Percentiles rank a stretch among this genome's conserved stretches.
These are phyloP conservation scores for Eledone cirrhosa DNA, from an alignment of 2,888 invertebrate species.

Conservation along the genomic window DNA sequence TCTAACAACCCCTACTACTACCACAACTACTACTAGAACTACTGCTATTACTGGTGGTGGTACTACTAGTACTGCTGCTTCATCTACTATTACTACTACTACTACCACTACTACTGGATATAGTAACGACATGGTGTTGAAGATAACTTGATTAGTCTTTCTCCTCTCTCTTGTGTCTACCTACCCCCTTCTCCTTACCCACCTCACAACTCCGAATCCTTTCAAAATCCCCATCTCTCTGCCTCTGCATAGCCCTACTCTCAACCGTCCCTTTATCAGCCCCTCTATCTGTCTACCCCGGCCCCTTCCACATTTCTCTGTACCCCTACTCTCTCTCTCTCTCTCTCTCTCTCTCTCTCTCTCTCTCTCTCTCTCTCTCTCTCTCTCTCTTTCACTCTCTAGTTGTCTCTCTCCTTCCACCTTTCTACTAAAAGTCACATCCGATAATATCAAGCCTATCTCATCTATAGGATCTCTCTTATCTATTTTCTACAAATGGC, in stretches of 20 bases:
- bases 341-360: not conserved
- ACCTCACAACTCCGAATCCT: not conserved
- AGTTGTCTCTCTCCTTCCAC: not conserved
- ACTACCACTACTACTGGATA: too few relatives aligned
- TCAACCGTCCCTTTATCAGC: not conserved
- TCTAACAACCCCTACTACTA: too few relatives aligned
- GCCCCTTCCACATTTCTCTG: not conserved
- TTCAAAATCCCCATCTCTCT: not conserved
- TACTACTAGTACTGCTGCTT: too few relatives aligned
- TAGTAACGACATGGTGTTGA: too few relatives aligned
- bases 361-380: not conserved
- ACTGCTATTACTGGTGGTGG: too few relatives aligned
- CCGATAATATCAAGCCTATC: too few relatives aligned
- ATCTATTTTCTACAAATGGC: too few relatives aligned
- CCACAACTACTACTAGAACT: not conserved
- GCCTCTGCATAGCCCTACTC: not conserved
- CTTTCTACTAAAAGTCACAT: not conserved
- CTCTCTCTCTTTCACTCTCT: not conserved
- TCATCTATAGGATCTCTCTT: too few relatives aligned
- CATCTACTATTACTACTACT: too few relatives aligned
- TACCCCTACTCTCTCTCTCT: not conserved
- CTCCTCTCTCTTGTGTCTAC: not conserved
- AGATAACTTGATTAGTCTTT: not conserved
- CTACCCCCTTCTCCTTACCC: not conserved
- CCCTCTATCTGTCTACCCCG: not conserved